Percentiles rank a stretch among this genome's conserved stretches.
phyloP scores from a whole-genome alignment of 2,797 vertebrate species.

The Numenius phaeopus region DNA sequence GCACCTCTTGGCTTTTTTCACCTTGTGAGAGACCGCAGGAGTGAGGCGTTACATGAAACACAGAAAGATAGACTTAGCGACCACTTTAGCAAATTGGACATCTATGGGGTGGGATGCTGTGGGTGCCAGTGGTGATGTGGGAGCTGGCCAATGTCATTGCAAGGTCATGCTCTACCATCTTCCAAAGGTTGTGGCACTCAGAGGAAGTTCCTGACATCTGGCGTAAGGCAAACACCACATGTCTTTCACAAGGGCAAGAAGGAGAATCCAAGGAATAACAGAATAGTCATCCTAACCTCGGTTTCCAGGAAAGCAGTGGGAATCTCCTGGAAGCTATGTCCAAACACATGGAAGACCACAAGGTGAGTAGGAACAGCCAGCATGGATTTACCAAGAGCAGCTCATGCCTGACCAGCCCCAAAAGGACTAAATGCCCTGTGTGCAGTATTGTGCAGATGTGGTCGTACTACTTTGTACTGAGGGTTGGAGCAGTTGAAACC shows the following conservation, averaged over 20 bases:
- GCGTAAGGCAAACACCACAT: background rate
- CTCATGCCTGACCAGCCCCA: background rate
- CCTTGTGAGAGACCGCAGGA: background rate
- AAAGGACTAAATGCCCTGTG: background rate
- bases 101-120: background rate
- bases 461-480: rapidly evolving
- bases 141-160: background rate
- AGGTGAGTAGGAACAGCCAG: background rate
- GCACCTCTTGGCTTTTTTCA: background rate
- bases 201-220: background rate
- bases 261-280: background rate
- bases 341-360: background rate
- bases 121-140: background rate
- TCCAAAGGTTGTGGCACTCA: background rate
- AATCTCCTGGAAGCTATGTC: background rate
- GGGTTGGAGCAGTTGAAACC: background rate
- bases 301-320: background rate
- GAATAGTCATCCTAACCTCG: background rate
- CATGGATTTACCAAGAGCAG: background rate
- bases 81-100: background rate
- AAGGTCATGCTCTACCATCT: background rate
- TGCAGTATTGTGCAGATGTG: background rate
- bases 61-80: background rate
- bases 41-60: background rate
- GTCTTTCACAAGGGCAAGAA: background rate